These are phyloP conservation scores for Hucho hucho DNA, from an alignment of 2,113 vertebrate genomes.

Conservation along the genomic window DNA sequence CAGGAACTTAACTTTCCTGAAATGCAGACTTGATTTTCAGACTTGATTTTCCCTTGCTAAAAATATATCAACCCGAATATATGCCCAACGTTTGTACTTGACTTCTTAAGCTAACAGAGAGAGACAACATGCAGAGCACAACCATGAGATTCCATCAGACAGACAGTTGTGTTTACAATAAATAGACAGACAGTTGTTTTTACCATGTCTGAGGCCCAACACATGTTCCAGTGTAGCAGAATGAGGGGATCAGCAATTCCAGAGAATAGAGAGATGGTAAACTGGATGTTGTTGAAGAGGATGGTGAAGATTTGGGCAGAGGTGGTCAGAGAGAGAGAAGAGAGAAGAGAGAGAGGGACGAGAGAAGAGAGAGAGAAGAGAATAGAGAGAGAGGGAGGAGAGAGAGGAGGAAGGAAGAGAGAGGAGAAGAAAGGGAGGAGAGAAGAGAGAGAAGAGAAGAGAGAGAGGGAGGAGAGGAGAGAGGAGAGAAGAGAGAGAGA, in stretches of 20 bases:
- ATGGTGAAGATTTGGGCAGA: neutral
- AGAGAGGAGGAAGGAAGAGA: conserved; percentile 17
- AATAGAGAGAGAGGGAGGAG: conserved; percentile 26
- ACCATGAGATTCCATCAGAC: no score
- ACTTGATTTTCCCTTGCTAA: no score
- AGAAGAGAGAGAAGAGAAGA: conserved; percentile 11
- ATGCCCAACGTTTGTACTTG: no score
- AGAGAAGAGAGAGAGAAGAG: conserved; percentile 17
- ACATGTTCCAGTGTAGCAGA: neutral
- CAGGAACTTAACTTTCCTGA: no score
- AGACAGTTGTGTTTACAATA: no score
- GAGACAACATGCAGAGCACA: no score
- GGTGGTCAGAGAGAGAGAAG: no score
- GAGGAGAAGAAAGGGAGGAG: conserved; percentile 13
- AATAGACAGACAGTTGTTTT: no score
- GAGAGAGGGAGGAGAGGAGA: conserved; percentile 17
- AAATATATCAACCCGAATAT: no score
- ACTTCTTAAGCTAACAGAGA: no score
- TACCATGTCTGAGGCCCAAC: no score
- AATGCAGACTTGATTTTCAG: no score
- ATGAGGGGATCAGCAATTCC: conserved; percentile 52
- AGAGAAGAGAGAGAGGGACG: neutral
- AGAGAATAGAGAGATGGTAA: conserved; percentile 3
- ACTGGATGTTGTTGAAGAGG: conserved; percentile 2
- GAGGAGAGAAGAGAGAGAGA: conserved; percentile 26